Evolutionary conservation across 2,113 vertebrate species (phyloP).

Genomic region (Motacilla tschutschensis): DNA sequence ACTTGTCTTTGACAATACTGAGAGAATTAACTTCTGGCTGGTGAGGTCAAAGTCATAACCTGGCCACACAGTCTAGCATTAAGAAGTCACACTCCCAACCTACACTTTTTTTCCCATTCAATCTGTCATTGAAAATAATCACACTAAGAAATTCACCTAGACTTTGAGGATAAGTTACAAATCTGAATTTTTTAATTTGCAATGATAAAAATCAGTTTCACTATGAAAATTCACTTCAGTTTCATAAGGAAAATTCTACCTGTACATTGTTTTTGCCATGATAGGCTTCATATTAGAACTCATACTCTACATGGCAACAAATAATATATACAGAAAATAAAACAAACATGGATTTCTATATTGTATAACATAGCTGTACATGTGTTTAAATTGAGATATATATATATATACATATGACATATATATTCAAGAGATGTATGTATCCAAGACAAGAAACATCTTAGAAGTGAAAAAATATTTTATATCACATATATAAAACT

Average conservation of each 20-base stretch:
- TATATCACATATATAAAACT: neutral
- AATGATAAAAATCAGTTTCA: neutral
- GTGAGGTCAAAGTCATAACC: neutral
- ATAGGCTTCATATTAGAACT: neutral
- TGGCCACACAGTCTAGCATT: accelerated
- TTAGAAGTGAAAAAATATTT: neutral
- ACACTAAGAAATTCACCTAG: neutral
- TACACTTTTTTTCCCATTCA: neutral
- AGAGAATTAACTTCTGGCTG: neutral
- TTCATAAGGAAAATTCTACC: neutral
- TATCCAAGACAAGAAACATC: neutral
- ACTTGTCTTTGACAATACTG: neutral
- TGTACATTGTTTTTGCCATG: neutral
- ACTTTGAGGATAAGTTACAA: neutral
- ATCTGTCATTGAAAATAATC: neutral
- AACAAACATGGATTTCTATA: neutral
- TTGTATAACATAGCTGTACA: neutral
- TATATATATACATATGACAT: neutral
- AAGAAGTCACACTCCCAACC: neutral
- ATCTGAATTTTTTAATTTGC: neutral
- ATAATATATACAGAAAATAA: neutral
- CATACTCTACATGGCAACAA: neutral
- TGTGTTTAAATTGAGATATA: neutral
- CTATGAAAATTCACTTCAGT: neutral
- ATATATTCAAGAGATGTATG: neutral